Percentiles rank a stretch among this genome's conserved stretches.
phyloP scores from a whole-genome alignment of 2,113 vertebrate species.

The Clarias gariepinus region DNA sequence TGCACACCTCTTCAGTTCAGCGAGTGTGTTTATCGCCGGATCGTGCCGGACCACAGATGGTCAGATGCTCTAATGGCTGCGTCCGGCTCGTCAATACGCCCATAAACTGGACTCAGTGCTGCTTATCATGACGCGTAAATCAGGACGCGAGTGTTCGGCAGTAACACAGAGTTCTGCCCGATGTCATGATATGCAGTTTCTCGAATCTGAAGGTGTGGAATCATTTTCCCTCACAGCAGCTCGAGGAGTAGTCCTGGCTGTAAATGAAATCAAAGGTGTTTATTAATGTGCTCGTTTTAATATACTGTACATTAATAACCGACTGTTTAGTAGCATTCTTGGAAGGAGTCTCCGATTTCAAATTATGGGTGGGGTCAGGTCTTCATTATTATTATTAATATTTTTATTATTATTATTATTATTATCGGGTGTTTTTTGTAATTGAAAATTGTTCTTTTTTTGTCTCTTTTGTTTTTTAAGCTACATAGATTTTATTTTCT shows the following conservation, averaged over 20 bases:
- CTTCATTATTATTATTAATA: neutral
- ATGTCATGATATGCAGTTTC: neutral
- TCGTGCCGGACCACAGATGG: slow-evolving; percentile 5
- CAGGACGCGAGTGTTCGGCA: neutral
- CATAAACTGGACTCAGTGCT: neutral
- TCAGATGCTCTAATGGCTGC: neutral
- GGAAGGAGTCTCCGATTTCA: neutral
- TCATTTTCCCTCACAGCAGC: neutral
- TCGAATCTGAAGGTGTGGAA: neutral
- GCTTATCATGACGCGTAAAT: neutral
- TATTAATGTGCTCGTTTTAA: neutral
- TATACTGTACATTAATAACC: neutral
- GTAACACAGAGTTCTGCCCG: neutral
- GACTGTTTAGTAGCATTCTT: neutral
- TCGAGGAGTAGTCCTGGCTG: neutral
- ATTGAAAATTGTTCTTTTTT: neutral
- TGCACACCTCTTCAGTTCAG: neutral
- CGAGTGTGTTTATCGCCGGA: neutral
- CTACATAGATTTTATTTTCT: neutral
- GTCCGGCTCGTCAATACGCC: neutral
- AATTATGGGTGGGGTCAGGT: neutral
- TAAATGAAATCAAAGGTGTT: neutral
- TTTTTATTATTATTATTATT: neutral
- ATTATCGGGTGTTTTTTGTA: neutral
- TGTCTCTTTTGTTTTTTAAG: neutral